phyloP scores from a whole-genome alignment of 1,140 invertebrate species.

The Drosophila repletoides region DNA sequence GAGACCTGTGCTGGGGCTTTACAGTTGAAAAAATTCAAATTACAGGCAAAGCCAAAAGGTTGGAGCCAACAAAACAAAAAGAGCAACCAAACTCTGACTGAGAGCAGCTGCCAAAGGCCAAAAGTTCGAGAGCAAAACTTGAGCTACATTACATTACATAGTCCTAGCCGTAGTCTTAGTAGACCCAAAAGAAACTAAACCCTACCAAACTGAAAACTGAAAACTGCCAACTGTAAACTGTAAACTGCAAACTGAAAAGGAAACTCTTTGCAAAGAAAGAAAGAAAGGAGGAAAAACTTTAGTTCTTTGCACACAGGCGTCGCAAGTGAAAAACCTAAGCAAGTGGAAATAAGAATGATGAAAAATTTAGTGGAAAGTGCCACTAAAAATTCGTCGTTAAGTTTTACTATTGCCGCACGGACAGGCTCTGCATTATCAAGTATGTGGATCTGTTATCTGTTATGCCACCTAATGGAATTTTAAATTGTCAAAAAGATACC shows the following conservation, averaged over 20 bases:
- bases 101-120: constrained; percentile 48
- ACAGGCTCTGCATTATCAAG: constrained; percentile 10
- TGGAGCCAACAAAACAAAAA: constrained; percentile 44
- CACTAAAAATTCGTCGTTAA: constrained; percentile 27
- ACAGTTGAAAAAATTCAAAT: constrained; percentile 78
- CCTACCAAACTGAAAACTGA: constrained; percentile 38
- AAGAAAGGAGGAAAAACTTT: constrained; percentile 36
- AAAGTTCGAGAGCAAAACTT: constrained; percentile 66
- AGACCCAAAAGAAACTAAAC: constrained; percentile 40
- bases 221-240: neutral
- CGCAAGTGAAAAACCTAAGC: constrained; percentile 1
- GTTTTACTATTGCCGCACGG: constrained; percentile 29
- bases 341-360: constrained; percentile 37
- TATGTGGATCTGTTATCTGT: constrained; percentile 19
- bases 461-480: constrained; percentile 10
- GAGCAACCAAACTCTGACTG: constrained; percentile 8
- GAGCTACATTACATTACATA: constrained; percentile 36
- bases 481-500: neutral
- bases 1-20: constrained; percentile 31
- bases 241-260: neutral
- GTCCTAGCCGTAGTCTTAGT: neutral
- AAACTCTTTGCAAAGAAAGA: constrained; percentile 35
- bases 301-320: neutral
- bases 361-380: constrained; percentile 35
- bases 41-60: constrained; percentile 63